Conservation (phyloP, 1,140 invertebrate species). For the Drosophila nebulosa region DNA sequence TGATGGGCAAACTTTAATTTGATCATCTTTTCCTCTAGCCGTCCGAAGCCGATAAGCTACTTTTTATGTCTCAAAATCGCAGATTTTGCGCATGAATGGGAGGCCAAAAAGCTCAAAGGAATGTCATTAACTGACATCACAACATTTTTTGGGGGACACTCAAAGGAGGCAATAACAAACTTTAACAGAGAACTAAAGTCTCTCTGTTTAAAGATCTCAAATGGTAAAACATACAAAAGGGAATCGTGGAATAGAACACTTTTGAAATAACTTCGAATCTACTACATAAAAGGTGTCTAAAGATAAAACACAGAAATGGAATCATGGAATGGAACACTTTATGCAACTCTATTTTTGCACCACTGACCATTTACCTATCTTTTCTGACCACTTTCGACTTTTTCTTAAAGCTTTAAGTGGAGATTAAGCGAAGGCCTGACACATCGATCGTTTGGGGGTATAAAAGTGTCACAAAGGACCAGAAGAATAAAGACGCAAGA, state of each 20-base stretch:
- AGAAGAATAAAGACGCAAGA: neutral
- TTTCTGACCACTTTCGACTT: no score
- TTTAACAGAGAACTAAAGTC: neutral
- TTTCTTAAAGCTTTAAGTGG: no score
- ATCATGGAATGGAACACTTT: no score
- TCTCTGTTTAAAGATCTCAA: neutral
- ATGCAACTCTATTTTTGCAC: no score
- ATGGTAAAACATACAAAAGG: neutral
- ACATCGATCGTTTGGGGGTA: neutral
- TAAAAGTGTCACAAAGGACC: neutral
- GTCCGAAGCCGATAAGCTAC: slow-evolving; percentile 35
- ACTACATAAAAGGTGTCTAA: neutral
- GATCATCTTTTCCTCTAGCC: slow-evolving; percentile 27
- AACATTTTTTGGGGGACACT: neutral
- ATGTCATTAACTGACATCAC: slow-evolving; percentile 3
- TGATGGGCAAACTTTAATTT: slow-evolving; percentile 75
- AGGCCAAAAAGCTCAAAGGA: neutral
- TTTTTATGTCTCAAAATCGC: slow-evolving; percentile 28
- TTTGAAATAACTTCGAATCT: no score
- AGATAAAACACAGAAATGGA: neutral
- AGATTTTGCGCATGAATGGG: no score
- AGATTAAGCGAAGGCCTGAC: neutral
- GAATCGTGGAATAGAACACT: neutral
- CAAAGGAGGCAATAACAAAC: neutral
- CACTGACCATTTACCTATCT: no score